Evolutionary conservation across 2,888 invertebrate species (phyloP).

Genomic region (Xanthia icteritia): DNA sequence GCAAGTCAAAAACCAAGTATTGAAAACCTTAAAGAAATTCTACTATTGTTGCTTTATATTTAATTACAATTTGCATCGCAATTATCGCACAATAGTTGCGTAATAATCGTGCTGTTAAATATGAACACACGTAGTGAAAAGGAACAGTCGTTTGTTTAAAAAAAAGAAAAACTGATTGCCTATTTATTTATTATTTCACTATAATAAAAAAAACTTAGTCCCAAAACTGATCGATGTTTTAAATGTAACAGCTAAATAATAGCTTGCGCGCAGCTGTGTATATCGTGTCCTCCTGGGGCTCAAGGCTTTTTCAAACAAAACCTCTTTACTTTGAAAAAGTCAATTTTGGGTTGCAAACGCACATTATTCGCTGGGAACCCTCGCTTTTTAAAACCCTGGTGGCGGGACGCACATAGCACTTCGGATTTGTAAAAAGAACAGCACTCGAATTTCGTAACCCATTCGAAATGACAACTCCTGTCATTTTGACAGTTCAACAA

Average conservation of each 20-base stretch:
- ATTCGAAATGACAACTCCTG: constrained; percentile 4
- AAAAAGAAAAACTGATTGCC: background rate
- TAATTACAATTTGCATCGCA: constrained; percentile 1
- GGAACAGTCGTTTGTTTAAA: fast-evolving
- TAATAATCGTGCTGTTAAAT: background rate
- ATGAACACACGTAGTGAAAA: background rate
- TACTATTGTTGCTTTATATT: background rate
- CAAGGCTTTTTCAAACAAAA: constrained; percentile 75
- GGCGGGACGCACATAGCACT: constrained; percentile 80
- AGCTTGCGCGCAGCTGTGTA: constrained; percentile 89
- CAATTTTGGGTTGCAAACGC: constrained; percentile 72
- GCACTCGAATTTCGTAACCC: constrained; percentile 3
- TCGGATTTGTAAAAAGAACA: constrained; percentile 54
- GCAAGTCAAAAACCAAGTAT: background rate
- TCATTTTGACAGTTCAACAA: constrained; percentile 7
- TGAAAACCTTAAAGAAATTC: background rate
- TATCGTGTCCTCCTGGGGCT: constrained; percentile 88
- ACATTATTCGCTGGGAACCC: constrained; percentile 82
- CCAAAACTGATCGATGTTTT: constrained; percentile 60
- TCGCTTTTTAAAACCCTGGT: constrained; percentile 86
- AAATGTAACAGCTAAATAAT: constrained; percentile 86
- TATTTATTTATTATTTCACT: constrained; percentile 46
- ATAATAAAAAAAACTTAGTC: constrained; percentile 19
- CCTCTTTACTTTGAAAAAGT: constrained; percentile 73
- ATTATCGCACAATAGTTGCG: background rate